These are phyloP conservation scores for Aphis craccivora DNA, from an alignment of 1,140 invertebrate species.

Conservation along the genomic window DNA sequence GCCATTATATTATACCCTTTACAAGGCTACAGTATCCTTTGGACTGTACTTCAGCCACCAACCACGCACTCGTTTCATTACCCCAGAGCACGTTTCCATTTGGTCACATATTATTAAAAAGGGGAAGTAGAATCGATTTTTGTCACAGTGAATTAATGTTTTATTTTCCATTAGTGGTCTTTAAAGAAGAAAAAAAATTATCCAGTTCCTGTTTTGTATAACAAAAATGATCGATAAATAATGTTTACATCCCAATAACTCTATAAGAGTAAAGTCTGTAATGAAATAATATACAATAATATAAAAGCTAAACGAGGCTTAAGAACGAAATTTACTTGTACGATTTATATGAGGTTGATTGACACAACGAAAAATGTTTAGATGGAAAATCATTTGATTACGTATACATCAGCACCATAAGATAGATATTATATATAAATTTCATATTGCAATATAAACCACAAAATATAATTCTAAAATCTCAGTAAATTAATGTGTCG, in stretches of 20 bases:
- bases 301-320: not conserved
- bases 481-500: not conserved
- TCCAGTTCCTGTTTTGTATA: not conserved
- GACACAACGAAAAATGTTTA: not conserved
- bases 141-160: constrained; percentile 6
- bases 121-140: not conserved
- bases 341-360: not conserved
- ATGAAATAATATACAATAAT: constrained; percentile 2
- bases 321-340: not conserved
- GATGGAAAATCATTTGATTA: not conserved
- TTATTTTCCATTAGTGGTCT: not conserved
- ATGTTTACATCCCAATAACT: not conserved
- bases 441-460: not conserved
- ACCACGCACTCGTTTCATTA: not conserved
- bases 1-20: constrained; percentile 15
- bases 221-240: not conserved
- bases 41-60: not conserved
- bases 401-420: not conserved
- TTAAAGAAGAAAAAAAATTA: not conserved
- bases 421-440: not conserved
- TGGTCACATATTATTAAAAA: constrained; percentile 9
- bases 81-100: not conserved
- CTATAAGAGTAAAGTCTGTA: too few species aligned
- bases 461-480: not conserved
- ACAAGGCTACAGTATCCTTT: not conserved